These are phyloP conservation scores for Erethizon dorsatum DNA, from an alignment of 2,797 vertebrate species.

Conservation along the genomic window DNA sequence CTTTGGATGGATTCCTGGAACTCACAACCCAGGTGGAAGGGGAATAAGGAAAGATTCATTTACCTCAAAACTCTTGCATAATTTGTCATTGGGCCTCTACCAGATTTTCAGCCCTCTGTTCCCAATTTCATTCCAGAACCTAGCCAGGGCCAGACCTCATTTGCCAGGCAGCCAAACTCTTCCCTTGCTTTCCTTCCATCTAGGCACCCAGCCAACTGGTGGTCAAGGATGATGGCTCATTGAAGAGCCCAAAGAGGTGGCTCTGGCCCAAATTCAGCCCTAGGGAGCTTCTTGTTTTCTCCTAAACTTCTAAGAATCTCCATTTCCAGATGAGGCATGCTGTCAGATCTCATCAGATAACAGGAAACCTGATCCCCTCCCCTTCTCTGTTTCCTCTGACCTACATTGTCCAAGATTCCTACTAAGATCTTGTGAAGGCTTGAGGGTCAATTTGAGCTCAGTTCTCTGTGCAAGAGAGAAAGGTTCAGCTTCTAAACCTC, in stretches of 20 bases:
- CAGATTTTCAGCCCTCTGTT: constrained; percentile 63
- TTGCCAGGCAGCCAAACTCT: constrained; percentile 23
- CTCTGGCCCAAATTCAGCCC: background rate
- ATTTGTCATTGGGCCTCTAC: constrained; percentile 47
- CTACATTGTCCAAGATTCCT: constrained; percentile 41
- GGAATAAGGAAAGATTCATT: constrained; percentile 55
- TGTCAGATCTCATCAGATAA: constrained; percentile 58
- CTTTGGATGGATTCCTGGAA: constrained; percentile 58
- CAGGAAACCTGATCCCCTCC: constrained; percentile 10
- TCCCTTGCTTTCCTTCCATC: constrained; percentile 39
- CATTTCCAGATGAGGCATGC: constrained; percentile 30
- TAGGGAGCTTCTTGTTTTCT: constrained; percentile 53
- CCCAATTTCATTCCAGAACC: constrained; percentile 26
- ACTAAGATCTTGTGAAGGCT: background rate
- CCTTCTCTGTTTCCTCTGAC: constrained; percentile 62
- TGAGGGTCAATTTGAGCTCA: background rate
- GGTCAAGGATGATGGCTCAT: constrained; percentile 45
- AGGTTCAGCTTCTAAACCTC: background rate
- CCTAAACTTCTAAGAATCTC: constrained; percentile 62
- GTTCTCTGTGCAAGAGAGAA: background rate
- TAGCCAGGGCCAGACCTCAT: background rate
- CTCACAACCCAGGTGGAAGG: constrained; percentile 40
- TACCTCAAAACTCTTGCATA: constrained; percentile 21
- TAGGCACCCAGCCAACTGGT: constrained; percentile 2
- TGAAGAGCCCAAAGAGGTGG: constrained; percentile 12